These are phyloP conservation scores for Hyles lineata DNA, from an alignment of 2,888 invertebrate genomes.

Conservation along the genomic window DNA sequence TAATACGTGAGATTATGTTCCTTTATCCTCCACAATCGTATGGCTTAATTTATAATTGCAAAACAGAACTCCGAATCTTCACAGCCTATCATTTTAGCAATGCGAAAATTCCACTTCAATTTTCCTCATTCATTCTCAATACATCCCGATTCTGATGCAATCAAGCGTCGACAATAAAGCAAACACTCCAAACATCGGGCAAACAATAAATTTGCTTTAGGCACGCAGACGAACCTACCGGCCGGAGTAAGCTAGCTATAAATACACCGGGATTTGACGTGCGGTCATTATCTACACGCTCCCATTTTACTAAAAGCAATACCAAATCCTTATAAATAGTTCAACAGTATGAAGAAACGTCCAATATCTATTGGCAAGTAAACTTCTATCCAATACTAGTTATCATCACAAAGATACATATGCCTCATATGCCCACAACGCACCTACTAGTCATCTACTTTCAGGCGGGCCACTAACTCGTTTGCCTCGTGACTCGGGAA, in stretches of 20 bases:
- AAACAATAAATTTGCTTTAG: constrained; percentile 14
- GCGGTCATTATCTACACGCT: constrained; percentile 6
- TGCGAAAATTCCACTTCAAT: not conserved
- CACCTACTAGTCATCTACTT: not conserved
- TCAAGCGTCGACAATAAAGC: constrained; percentile 17
- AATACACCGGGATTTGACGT: not conserved
- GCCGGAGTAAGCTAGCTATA: not conserved
- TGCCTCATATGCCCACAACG: not conserved
- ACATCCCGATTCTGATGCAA: constrained; percentile 30
- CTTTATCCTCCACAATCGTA: too few species aligned
- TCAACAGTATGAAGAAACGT: not conserved
- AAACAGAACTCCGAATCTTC: not conserved
- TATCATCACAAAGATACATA: too few species aligned
- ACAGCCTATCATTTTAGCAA: not conserved
- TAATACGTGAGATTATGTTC: too few species aligned
- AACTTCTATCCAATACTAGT: not conserved
- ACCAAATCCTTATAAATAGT: constrained; percentile 4
- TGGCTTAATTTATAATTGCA: not conserved
- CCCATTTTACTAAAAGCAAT: constrained; percentile 14
- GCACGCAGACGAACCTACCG: not conserved
- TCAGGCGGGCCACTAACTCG: not conserved
- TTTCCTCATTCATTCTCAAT: constrained; percentile 30
- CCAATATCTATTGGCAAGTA: not conserved
- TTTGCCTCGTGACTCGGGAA: not conserved
- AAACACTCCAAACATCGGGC: constrained; percentile 4